Base-by-base conservation (phyloP, 1,140 invertebrate genomes). In the Hyposmocoma kahamanoa region DNA sequence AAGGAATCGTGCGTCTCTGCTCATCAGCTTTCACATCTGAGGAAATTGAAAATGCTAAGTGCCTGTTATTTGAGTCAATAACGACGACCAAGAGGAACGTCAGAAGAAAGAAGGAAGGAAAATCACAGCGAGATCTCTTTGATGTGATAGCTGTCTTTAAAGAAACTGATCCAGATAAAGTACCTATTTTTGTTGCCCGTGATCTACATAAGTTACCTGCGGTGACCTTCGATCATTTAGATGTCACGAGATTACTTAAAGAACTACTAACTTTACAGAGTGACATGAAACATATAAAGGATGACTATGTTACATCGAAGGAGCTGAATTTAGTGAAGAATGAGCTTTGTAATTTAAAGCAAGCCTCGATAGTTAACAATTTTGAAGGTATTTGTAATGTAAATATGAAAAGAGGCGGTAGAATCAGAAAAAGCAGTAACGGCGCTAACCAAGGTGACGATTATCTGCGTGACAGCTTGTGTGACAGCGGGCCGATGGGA, bases 141-240 rank as follows among this genome's bases (percentile, higher is more conserved):
- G 39, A 42, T 19, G 22, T 42, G 2, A 22, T 42, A 18, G 22
- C 3, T 19, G 22, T 3, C n/a, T n/a, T n/a, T n/a, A n/a, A n/a
- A n/a, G n/a, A n/a, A n/a, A n/a, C n/a, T n/a, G n/a, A n/a, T n/a
- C 39, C 39, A 11, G n/a, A 2, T 1, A n/a, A 2, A 4, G 8
- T 42, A 21, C 39, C 39, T 22, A 22, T 42, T 4, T 42, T 42
- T 13, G 39, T 42, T 5, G 39, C 39, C 3, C 17, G 39, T 19
- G 20, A 21, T 2, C 11, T 42, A 15, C 17, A 22, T 2, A 42
- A 42, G 20, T n/a, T 42, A 22, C 39, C 39, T 9, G 19, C 39
- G 3, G 39, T 42, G 8, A 42, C 39, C 1, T 42, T 42, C 22
- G 39, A 42, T 19, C 39, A n/a, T n/a, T n/a, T n/a, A n/a, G n/a